Evolutionary conservation across 2,888 invertebrate species (phyloP), one percentile per base, ranked within the genome.

Genomic region (Eilema griseolum): DNA sequence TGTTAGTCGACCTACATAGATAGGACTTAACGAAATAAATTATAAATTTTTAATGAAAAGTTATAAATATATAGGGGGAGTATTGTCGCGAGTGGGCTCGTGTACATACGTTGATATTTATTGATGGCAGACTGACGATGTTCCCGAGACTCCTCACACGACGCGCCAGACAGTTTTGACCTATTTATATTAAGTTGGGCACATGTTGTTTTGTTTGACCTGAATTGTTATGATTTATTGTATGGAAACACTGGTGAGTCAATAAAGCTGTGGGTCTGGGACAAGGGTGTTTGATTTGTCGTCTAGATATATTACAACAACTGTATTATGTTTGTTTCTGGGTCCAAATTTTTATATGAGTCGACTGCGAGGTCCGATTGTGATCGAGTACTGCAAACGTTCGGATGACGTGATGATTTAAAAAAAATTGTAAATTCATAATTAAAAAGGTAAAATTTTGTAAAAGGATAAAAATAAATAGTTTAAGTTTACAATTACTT

Each of bases 241-340:
- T 95, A 95, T 92, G 91, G 91, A 92, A 93, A 94, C 94, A 93
- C 94, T 95, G 95, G 94, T 94, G 89, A 95, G 95, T 95, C 95
- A 95, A 95, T 95, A 95, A 95, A 95, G 93, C 93, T 93, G 95
- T 95, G 95, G 95, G 95, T 95, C 94, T 94, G 95, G 95, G 95
- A 94, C 88, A 88, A 88, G 87, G 90, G 90, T 93, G 94, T 94
- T 94, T 94, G 89, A 94, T 95, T 95, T 94, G 89, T 87, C 88
- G 89, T 88, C 84, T 86, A 85, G 83, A 84, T 82, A 80, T 81
- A 74, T 72, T 79, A 71, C 74, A 81, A 74, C 79, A 85, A 87
- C 84, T 89, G 86, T 89, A 88, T 89, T 90, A 87, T 87, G 88
- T 91, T 92, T 88, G 86, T 90, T 91, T 92, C 88, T 91, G 94